A percentile compares a stretch with the other conserved stretches of the same genome.
Conservation (phyloP, 2,888 invertebrate genomes). For the Rhagonycha lutea region DNA sequence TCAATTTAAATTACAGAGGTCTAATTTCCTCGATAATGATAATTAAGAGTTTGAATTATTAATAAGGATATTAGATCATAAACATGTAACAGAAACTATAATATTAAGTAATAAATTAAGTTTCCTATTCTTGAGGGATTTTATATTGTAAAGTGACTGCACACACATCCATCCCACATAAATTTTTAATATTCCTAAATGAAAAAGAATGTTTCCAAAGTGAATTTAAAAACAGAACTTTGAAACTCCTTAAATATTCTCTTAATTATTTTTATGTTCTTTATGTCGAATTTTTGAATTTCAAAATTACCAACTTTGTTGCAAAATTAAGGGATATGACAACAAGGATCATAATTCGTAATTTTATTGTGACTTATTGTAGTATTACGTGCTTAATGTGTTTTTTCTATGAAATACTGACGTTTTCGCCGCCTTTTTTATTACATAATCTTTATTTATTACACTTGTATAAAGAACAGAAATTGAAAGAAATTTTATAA, state of each 20-base stretch:
- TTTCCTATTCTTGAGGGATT: conserved; percentile 5
- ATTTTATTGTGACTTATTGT: conserved; percentile 4
- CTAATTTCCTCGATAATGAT: not conserved
- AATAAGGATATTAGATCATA: conserved; percentile 6
- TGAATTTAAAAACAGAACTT: not conserved
- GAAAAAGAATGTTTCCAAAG: not conserved
- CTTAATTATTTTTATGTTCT: not conserved
- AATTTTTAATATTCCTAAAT: not conserved
- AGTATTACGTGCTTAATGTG: conserved; percentile 22
- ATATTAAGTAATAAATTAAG: conserved; percentile 19
- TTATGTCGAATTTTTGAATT: not conserved
- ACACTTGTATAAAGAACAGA: not conserved
- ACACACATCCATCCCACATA: not conserved
- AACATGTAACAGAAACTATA: conserved; percentile 8
- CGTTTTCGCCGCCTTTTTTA: not conserved
- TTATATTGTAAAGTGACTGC: not conserved
- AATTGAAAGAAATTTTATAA: not conserved
- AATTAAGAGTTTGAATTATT: conserved; percentile 3
- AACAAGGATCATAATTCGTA: not conserved
- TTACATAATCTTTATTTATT: not conserved
- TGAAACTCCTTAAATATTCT: not conserved
- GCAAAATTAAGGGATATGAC: not conserved
- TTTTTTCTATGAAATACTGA: conserved; percentile 9
- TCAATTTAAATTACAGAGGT: not conserved
- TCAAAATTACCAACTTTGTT: not conserved